These are phyloP conservation scores for Callionymus lyra DNA, from an alignment of 2,113 vertebrate species.

Conservation along the genomic window DNA sequence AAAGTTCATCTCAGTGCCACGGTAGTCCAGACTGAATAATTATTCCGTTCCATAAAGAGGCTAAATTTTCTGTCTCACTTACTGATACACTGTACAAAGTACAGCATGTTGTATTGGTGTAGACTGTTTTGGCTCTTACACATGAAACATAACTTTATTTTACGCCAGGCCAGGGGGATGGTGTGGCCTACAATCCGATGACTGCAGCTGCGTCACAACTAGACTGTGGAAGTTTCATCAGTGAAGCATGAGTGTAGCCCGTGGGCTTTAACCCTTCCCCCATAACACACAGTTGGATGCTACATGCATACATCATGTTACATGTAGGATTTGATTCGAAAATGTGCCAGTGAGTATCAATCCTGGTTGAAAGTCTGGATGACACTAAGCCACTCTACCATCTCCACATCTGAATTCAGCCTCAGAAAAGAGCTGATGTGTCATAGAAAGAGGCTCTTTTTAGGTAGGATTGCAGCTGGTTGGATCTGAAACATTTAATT, in stretches of 20 bases:
- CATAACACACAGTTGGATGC: constrained; percentile 4
- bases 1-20: too few species aligned
- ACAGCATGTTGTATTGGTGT: too few species aligned
- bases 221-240: constrained; percentile 15
- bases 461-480: too few species aligned
- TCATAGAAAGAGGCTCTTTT: too few species aligned
- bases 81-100: neutral
- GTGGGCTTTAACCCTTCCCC: constrained; percentile 11
- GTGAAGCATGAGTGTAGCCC: constrained; percentile 22
- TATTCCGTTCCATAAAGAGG: too few species aligned
- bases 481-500: too few species aligned
- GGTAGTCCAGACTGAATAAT: too few species aligned
- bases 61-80: too few species aligned
- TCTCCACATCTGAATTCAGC: too few species aligned
- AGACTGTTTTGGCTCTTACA: neutral
- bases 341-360: constrained; percentile 13
- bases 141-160: constrained; percentile 7
- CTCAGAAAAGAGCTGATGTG: too few species aligned
- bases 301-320: constrained; percentile 4
- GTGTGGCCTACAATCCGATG: constrained; percentile 5
- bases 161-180: neutral
- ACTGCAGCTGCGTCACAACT: constrained; percentile 13
- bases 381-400: too few species aligned
- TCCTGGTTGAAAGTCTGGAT: too few species aligned
- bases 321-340: constrained; percentile 11